Conservation (phyloP, 2,888 invertebrate species). For the Cyaniris semiargus region DNA sequence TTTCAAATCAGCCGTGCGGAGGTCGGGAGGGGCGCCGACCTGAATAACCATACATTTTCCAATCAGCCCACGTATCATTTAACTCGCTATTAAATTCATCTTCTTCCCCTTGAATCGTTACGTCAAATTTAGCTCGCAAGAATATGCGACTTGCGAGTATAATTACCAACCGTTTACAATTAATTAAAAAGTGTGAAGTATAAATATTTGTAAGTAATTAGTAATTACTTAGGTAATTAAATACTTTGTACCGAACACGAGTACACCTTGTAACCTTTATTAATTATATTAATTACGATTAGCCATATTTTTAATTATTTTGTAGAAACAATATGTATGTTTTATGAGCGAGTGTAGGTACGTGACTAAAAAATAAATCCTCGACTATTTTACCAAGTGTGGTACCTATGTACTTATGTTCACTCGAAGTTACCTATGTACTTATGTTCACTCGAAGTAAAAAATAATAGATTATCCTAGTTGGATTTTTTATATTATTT, state of each 20-base stretch:
- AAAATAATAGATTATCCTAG: too few species aligned
- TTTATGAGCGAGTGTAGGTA: not conserved
- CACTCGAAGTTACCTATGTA: too few species aligned
- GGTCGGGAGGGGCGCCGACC: conserved; percentile 65
- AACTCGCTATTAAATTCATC: conserved; percentile 80
- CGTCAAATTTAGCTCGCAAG: conserved; percentile 60
- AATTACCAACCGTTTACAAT: conserved; percentile 35
- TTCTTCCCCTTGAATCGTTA: conserved; percentile 77
- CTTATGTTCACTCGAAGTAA: too few species aligned
- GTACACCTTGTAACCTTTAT: conserved; percentile 16
- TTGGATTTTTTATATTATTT: not conserved
- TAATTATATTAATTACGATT: not conserved
- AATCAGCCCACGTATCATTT: conserved; percentile 81
- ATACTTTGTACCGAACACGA: not conserved
- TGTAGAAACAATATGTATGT: not conserved
- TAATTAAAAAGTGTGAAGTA: conserved; percentile 28
- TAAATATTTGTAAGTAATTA: conserved; percentile 16
- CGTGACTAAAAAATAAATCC: not conserved
- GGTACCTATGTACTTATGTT: not conserved
- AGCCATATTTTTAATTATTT: conserved; percentile 1
- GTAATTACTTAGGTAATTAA: conserved; percentile 8
- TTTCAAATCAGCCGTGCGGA: conserved; percentile 78
- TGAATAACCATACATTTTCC: conserved; percentile 81
- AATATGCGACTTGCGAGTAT: conserved; percentile 38
- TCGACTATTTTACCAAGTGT: not conserved